phyloP scores from a whole-genome alignment of 2,113 vertebrate genomes.

The Grammomys surdaster region DNA sequence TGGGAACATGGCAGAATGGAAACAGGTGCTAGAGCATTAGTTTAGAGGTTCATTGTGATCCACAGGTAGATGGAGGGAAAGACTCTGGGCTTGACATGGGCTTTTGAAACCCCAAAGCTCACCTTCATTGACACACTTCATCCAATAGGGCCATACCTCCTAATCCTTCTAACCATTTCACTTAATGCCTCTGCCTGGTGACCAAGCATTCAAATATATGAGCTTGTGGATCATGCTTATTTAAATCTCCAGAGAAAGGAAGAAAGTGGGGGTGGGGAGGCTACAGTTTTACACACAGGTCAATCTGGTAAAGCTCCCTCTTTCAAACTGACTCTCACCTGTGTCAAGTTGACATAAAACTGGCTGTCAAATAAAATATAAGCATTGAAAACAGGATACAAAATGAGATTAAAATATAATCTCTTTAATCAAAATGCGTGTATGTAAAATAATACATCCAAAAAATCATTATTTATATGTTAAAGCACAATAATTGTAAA shows the following conservation, averaged over 20 bases:
- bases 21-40: neutral
- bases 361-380: neutral
- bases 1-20: neutral
- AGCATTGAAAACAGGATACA: neutral
- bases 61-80: neutral
- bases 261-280: neutral
- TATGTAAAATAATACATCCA: neutral
- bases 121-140: neutral
- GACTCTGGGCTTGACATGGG: neutral
- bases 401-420: constrained; percentile 45
- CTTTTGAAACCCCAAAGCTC: neutral
- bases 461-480: neutral
- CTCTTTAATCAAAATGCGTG: neutral
- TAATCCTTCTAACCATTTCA: neutral
- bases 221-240: neutral
- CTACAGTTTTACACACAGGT: neutral
- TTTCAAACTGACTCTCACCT: neutral
- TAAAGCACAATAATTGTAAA: constrained; percentile 11
- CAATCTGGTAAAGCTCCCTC: neutral
- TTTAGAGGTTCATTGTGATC: neutral
- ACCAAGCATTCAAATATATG: neutral
- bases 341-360: neutral
- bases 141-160: neutral
- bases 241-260: neutral
- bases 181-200: neutral